Conservation (phyloP, 2,113 vertebrate species). For the Vireo altiloquus region DNA sequence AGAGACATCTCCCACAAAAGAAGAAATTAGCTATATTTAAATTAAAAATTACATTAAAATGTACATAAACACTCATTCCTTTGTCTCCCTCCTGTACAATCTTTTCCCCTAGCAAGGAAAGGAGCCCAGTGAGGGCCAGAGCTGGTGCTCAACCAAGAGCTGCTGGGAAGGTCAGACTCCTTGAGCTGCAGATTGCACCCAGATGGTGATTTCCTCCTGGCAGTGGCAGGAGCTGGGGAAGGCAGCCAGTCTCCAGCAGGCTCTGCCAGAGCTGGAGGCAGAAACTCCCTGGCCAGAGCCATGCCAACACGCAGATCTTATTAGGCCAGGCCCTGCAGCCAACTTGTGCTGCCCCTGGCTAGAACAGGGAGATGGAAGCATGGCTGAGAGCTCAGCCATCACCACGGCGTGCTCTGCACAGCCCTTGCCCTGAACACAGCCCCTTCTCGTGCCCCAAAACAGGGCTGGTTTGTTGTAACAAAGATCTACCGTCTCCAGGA, state of each 20-base stretch:
- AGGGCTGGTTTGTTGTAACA: fast-evolving
- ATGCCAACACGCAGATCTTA: not conserved
- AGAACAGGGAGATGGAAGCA: not conserved
- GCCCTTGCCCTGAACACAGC: not conserved
- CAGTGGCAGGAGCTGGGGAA: not conserved
- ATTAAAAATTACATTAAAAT: not conserved
- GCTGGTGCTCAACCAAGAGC: not conserved
- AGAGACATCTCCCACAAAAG: fast-evolving
- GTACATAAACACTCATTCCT: not conserved
- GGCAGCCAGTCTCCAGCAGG: not conserved
- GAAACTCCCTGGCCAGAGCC: not conserved
- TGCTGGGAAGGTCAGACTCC: not conserved
- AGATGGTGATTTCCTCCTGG: constrained; percentile 48
- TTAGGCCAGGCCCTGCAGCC: not conserved
- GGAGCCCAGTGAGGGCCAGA: not conserved
- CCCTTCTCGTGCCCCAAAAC: fast-evolving
- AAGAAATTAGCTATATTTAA: not conserved
- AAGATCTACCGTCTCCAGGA: not conserved
- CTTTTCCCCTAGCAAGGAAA: not conserved
- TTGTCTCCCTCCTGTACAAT: not conserved
- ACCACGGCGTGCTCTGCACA: not conserved
- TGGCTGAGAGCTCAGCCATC: not conserved
- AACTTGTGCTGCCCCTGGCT: not conserved
- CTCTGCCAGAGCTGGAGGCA: constrained; percentile 5
- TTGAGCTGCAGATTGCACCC: not conserved